phyloP scores from a whole-genome alignment of 2,113 vertebrate genomes.

The Nycticorax nycticorax region DNA sequence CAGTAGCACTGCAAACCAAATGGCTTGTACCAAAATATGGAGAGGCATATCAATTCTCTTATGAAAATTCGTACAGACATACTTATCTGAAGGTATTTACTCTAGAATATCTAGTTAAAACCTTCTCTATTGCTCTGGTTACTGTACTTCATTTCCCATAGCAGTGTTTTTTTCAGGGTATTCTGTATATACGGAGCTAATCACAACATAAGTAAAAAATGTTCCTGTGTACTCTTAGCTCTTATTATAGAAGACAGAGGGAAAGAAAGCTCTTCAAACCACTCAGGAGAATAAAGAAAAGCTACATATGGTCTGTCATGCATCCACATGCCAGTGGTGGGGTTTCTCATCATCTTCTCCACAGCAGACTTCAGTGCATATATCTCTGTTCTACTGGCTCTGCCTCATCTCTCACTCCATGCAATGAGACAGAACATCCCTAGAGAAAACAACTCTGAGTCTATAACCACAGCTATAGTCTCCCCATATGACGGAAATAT shows the following conservation, averaged over 20 bases:
- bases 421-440: background rate
- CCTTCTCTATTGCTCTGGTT: background rate
- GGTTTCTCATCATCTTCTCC: background rate
- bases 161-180: background rate
- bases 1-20: background rate
- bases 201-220: background rate
- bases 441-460: background rate
- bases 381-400: background rate
- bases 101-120: background rate
- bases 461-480: background rate
- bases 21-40: background rate
- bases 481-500: background rate
- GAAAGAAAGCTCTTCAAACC: background rate
- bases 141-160: background rate
- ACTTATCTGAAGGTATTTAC: background rate
- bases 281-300: background rate
- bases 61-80: background rate
- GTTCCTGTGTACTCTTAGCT: background rate
- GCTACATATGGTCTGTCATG: background rate
- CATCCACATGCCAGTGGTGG: background rate
- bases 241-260: background rate
- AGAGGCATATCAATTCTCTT: background rate
- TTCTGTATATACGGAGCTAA: background rate
- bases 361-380: background rate
- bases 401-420: background rate